These are phyloP conservation scores for Ethmia dodecea DNA, from an alignment of 2,888 invertebrate species.

Conservation along the genomic window DNA sequence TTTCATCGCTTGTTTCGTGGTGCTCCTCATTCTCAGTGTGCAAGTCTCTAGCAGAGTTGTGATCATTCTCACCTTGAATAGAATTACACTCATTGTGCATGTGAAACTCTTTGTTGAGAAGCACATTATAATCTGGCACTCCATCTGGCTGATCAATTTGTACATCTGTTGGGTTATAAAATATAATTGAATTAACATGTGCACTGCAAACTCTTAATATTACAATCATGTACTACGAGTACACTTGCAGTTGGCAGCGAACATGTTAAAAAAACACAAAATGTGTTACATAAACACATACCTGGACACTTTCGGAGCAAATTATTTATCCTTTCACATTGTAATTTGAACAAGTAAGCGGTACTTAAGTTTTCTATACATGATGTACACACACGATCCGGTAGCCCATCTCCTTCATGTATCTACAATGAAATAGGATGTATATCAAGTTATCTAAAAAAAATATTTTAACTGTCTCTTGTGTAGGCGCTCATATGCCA, in stretches of 20 bases:
- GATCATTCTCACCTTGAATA: conserved; percentile 56
- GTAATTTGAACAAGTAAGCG: conserved; percentile 65
- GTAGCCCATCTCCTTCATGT: conserved; percentile 61
- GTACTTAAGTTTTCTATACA: conserved; percentile 69
- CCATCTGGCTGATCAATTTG: conserved; percentile 44
- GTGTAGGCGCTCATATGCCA: no score
- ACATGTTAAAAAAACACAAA: background rate
- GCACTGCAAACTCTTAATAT: background rate
- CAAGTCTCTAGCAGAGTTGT: conserved; percentile 44
- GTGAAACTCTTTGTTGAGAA: conserved; percentile 59
- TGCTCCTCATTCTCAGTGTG: conserved; percentile 25
- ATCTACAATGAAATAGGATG: conserved; percentile 56
- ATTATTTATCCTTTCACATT: conserved; percentile 60
- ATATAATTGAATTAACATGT: background rate
- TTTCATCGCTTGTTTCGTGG: conserved; percentile 62
- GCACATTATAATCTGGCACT: conserved; percentile 47
- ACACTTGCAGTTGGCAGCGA: background rate
- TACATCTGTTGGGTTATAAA: conserved; percentile 34
- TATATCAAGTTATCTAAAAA: background rate
- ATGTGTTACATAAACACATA: no score
- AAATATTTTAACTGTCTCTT: conserved; percentile 1
- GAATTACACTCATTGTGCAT: conserved; percentile 50
- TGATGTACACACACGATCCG: conserved; percentile 62
- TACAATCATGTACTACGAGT: background rate
- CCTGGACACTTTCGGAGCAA: conserved; percentile 54